These are phyloP conservation scores for Goniozus legneri DNA, from an alignment of 1,140 invertebrate species.

Conservation along the genomic window DNA sequence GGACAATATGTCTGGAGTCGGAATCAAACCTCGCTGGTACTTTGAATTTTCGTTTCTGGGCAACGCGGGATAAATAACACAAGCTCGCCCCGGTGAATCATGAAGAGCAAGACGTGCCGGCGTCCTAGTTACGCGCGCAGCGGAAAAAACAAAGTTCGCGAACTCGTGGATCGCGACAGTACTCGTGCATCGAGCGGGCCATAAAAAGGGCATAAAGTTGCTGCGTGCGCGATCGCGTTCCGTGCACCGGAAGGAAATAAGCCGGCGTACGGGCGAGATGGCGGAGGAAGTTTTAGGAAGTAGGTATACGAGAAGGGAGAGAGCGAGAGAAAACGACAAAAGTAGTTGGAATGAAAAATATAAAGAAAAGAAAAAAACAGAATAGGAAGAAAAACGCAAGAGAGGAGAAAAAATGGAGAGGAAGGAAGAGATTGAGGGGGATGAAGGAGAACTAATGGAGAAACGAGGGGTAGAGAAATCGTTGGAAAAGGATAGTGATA, in stretches of 20 bases:
- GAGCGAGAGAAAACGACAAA: slow-evolving; percentile 8
- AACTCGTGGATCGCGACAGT: no score
- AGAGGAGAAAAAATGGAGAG: slow-evolving; percentile 10
- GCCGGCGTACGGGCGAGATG: background rate
- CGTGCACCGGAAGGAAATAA: background rate
- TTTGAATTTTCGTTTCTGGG: no score
- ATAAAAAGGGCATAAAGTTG: background rate
- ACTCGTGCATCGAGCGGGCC: no score
- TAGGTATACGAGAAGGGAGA: background rate
- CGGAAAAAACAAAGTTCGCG: no score
- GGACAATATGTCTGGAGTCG: no score
- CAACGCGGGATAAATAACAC: no score
- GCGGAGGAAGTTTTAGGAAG: slow-evolving; percentile 1
- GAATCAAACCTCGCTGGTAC: no score
- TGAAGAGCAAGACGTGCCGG: no score
- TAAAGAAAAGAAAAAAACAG: slow-evolving; percentile 17
- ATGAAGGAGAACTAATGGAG: slow-evolving; percentile 13
- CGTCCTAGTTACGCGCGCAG: no score
- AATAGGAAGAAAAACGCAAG: slow-evolving; percentile 10
- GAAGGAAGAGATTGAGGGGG: slow-evolving; percentile 2
- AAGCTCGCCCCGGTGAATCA: no score
- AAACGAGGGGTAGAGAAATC: slow-evolving; percentile 2
- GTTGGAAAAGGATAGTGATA: no score
- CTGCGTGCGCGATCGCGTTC: no score
- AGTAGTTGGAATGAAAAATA: slow-evolving; percentile 14